Evolutionary conservation across 1,140 invertebrate species (phyloP), one percentile per base, ranked within the genome.

Genomic region (Dryas iulia): DNA sequence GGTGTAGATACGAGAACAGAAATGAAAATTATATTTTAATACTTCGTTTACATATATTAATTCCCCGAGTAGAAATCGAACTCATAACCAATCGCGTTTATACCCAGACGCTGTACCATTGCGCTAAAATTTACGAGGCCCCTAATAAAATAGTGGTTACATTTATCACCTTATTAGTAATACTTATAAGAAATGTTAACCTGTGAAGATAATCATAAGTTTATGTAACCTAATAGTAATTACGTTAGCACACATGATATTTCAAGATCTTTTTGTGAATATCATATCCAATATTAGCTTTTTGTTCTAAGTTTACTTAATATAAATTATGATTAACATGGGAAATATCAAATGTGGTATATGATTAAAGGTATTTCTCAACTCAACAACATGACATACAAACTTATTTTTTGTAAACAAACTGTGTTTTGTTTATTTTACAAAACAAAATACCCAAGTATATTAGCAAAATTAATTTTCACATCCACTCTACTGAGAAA

Each of bases 401-500:
- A n/a, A 47, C 14, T 8, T 8, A 18, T 47, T 18, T 21, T 18
- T 47, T 47, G 39, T 18, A 21, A 14, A 2, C 18, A 47, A 21
- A 47, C 18, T 3, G 18, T 7, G 39, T 18, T 18, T 21, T n/a
- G n/a, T n/a, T 47, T 6, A 7, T 47, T 47, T 39, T 10, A 47
- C 14, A 21, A 8, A 47, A 47, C 18, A 47, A 47, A 47, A 47
- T 7, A 47, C 14, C 4, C 6, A 56, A 6, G 24, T 26, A 24
- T 56, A 25, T 56, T 24, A 56, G 53, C 53, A 26, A 56, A 56
- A 56, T 26, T 56, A 56, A 56, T 56, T 56, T 56, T 56, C 53
- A 56, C 53, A 21, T 12, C 8, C 12, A 54, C 65, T 71, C 25
- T 57, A 66, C 52, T 23, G 26, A 54, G 62, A 58, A 71, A 66